phyloP scores from a whole-genome alignment of 2,113 vertebrate genomes.

The Equus quagga region DNA sequence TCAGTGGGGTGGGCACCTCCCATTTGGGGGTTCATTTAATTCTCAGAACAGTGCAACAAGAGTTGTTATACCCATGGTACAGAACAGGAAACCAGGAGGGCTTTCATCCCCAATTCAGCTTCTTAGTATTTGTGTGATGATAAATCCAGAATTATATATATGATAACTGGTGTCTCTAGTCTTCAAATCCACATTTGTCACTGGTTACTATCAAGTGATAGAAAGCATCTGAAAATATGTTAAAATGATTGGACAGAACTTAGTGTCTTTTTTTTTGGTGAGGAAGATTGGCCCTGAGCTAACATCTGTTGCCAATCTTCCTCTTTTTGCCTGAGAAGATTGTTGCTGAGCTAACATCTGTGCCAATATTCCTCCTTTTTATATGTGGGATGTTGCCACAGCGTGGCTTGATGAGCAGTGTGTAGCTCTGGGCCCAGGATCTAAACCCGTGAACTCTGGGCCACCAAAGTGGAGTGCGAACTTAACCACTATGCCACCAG shows the following conservation, averaged over 20 bases:
- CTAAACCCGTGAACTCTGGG: no score
- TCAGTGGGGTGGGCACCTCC: not conserved
- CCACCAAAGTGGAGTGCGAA: no score
- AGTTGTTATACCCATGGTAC: not conserved
- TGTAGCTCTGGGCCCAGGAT: no score
- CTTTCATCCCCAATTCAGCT: not conserved
- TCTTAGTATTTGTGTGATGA: not conserved
- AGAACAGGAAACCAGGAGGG: not conserved
- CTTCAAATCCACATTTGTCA: not conserved
- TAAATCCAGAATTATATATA: not conserved
- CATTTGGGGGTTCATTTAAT: not conserved
- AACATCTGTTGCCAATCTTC: no score
- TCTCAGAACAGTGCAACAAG: not conserved
- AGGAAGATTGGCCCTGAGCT: no score
- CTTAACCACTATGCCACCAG: no score
- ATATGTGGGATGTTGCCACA: no score
- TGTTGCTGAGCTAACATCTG: no score
- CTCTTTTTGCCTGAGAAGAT: no score
- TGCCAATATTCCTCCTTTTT: no score
- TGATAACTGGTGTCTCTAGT: not conserved
- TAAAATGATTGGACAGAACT: not conserved
- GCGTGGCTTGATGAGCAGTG: no score
- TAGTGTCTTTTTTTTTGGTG: not conserved
- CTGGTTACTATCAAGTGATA: constrained; percentile 16
- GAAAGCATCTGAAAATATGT: not conserved